Evolutionary conservation across 1,140 invertebrate species (phyloP), one percentile per base, ranked within the genome.

Genomic region (Pogonognathellus flavescens): DNA sequence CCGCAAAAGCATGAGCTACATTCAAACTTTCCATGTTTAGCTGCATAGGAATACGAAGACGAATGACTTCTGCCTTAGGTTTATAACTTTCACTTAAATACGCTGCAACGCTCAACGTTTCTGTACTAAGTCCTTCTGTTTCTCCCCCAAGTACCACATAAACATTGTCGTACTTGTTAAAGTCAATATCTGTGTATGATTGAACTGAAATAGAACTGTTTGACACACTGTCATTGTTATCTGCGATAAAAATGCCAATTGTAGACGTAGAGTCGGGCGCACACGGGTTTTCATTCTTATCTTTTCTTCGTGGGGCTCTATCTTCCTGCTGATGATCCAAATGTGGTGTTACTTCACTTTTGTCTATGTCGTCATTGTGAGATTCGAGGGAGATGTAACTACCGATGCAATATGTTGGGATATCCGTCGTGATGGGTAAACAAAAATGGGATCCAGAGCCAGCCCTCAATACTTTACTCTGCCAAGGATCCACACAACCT

Each of bases 401-500:
- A 1, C 89, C 86, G 50, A 96, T 93, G 90, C n/a, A 92, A 90
- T 95, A 95, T n/a, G n/a, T 97, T 0, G 91, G 90, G 57, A 94
- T 87, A 87, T 94, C 92, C 59, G 91, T 91, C 13, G 91, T 83
- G 86, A 98, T 93, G 50, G 94, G 93, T 14, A 97, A 84, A 55
- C 94, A 93, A 90, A 98, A 98, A 90, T 98, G 96, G 22, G 95
- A 94, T 14, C 97, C 97, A 86, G 93, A 92, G 16, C 93, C 95
- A 88, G 94, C 93, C 90, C 96, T 91, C 14, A 97, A 89, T 4
- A 97, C 96, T 93, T 98, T 98, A 0, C 93, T 90, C 85, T 97
- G 95, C 96, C 96, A 98, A 8, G 95, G 90, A 92, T 98, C 95
- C 22, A 95, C 94, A 91, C 96, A 98, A 62, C 96, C 95, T 96